Evolutionary conservation across 2,888 invertebrate species (phyloP), one percentile per base, ranked within the genome.

Genomic region (Parelbella ahira): DNA sequence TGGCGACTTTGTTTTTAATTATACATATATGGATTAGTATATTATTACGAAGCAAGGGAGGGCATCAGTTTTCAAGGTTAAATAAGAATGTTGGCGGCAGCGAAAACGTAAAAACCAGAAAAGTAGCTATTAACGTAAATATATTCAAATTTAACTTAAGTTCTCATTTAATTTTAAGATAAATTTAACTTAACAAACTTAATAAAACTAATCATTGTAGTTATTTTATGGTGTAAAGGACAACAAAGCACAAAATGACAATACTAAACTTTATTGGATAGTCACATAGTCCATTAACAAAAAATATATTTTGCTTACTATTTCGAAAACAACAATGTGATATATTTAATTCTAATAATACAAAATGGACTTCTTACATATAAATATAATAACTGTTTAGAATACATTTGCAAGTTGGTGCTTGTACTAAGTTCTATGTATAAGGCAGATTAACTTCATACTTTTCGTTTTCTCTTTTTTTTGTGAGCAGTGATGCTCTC

Each of bases 401-500:
- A 50, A 49, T 49, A 44, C 51, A 52, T 58, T 45, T 47, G 34
- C 58, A 54, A 55, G 51, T 66, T 64, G 55, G 56, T 67, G 63
- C 53, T 58, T 44, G 49, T 54, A 43, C 61, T 44, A 53, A 54
- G 50, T 50, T 37, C 33, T 48, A 49, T 33, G 58, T 48, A 55
- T 72, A 68, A 65, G 60, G 63, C 60, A 63, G 65, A 67, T 63
- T 64, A 53, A 49, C 45, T 53, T 70, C 61, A 82, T 58, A 77
- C 60, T 72, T 79, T 92, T 68, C 91, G 89, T 67, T 93, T 90
- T 63, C 94, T 93, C 68, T 92, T 93, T 63, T 91, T 91, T 68
- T 96, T 96, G 68, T 95, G 95, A 23, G 95, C 94, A 36, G 95
- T 93, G 38, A 96, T 90, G 55, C 95, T 96, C 68, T 96, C 96